Evolutionary conservation across 2,113 vertebrate genomes (phyloP), one percentile per base, ranked within the genome.

Genomic region (Pavo muticus): DNA sequence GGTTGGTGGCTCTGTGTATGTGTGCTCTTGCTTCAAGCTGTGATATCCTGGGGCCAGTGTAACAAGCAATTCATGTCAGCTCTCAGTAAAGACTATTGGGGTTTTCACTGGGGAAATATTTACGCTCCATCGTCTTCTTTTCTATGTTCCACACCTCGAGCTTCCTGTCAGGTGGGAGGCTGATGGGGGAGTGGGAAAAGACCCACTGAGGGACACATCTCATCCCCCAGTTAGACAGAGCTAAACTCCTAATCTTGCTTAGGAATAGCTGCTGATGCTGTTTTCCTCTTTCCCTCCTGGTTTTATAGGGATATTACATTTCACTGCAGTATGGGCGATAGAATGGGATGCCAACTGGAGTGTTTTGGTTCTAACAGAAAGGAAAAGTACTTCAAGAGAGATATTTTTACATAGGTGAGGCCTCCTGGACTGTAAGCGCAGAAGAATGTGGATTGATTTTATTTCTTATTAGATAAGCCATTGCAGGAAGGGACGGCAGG

Each of bases 101-200:
- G 64, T 95, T 97, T 97, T 97, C 92, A 91, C 91, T 68, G 86
- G 89, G 78, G 95, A 77, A 91, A 79, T 94, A 94, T 91, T 96
- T 96, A 86, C 4, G 54, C 88, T 92, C 85, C 52, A 14, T 95
- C 85, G 79, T 91, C 44, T 47, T 93, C 70, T 92, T 82, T 69
- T 94, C 84, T 96, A 16, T 95, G 81, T 95, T 96, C 90, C 89
- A 84, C 16, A 3, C 37, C 84, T 90, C 15, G 87, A 94, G 90
- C 90, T 94, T 79, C 67, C 76, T 84, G 75, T 77, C 84, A 87
- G 95, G 96, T 93, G 65, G 45, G 85, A 94, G 89, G 75, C 72
- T 83, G 63, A 50, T 61, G 67, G 39, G 65, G 57, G 71, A 80
- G 29, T 52, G 75, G 35, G 12, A 79, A 44, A 32, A 77, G 57